A percentile compares a stretch with the other conserved stretches of the same genome.
phyloP scores from a whole-genome alignment of 2,888 invertebrate genomes.

The Xanthorhoe designata region DNA sequence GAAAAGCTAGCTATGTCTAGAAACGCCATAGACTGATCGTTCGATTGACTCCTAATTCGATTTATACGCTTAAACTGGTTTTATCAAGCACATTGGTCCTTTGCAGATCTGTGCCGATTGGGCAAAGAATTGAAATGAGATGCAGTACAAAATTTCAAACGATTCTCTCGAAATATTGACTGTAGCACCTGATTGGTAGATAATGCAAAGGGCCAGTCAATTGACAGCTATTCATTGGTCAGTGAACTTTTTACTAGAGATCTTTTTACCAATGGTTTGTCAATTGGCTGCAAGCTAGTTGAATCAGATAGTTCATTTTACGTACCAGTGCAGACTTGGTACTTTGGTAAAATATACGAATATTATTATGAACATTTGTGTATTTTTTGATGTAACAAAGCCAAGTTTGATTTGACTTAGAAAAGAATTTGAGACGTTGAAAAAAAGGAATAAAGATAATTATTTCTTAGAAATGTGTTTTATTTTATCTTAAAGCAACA shows the following conservation, averaged over 20 bases:
- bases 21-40: slow-evolving; percentile 32
- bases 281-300: background rate
- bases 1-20: slow-evolving; percentile 18
- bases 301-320: slow-evolving; percentile 25
- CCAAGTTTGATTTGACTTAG: slow-evolving; percentile 84
- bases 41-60: slow-evolving; percentile 34
- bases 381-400: slow-evolving; percentile 84
- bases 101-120: background rate
- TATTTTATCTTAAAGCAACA: slow-evolving; percentile 55
- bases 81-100: slow-evolving; percentile 9
- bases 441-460: slow-evolving; percentile 82
- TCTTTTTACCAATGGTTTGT: background rate
- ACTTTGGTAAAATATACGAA: slow-evolving; percentile 73
- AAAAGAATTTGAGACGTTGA: slow-evolving; percentile 81
- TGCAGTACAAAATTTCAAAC: background rate
- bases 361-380: slow-evolving; percentile 78
- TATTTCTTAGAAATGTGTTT: slow-evolving; percentile 82
- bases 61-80: slow-evolving; percentile 32
- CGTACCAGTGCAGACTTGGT: slow-evolving; percentile 59
- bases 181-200: background rate
- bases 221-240: slow-evolving; percentile 5
- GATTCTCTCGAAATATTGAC: background rate
- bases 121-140: background rate
- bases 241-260: background rate
- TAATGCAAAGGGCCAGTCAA: background rate